These are phyloP conservation scores for Atethmia centrago DNA, from an alignment of 2,888 invertebrate species.

Conservation along the genomic window DNA sequence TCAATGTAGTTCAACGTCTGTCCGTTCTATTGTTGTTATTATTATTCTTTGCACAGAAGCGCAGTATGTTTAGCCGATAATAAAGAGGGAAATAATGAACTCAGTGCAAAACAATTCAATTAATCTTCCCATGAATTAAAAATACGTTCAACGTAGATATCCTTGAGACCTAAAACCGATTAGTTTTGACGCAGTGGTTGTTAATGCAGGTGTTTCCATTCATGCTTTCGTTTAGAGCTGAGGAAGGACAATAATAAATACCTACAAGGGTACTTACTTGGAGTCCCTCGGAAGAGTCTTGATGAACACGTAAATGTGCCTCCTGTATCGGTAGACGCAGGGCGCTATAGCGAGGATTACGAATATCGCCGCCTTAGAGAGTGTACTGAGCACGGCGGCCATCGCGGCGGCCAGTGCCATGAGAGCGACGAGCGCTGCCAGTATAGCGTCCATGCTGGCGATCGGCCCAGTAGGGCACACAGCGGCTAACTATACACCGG, in stretches of 20 bases:
- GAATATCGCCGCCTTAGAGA: slow-evolving; percentile 94
- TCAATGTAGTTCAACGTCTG: slow-evolving; percentile 4
- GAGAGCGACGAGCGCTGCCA: slow-evolving; percentile 88
- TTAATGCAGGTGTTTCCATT: slow-evolving; percentile 57
- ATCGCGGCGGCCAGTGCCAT: slow-evolving; percentile 90
- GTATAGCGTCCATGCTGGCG: slow-evolving; percentile 90
- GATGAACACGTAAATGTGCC: slow-evolving; percentile 91
- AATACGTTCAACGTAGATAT: slow-evolving; percentile 21
- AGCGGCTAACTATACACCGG: slow-evolving; percentile 73
- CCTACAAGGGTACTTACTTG: slow-evolving; percentile 90
- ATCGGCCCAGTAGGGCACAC: slow-evolving; percentile 85
- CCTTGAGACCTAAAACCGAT: slow-evolving; percentile 25
- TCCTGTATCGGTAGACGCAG: slow-evolving; percentile 90
- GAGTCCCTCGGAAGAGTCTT: slow-evolving; percentile 92
- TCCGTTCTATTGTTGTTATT: slow-evolving; percentile 41
- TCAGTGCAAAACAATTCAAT: slow-evolving; percentile 11
- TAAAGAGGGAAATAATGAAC: slow-evolving; percentile 28
- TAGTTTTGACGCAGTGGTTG: slow-evolving; percentile 55
- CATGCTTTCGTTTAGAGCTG: slow-evolving; percentile 31
- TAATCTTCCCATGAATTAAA: slow-evolving; percentile 23
- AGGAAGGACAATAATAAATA: slow-evolving; percentile 44
- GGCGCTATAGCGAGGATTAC: slow-evolving; percentile 90
- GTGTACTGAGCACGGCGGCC: slow-evolving; percentile 91
- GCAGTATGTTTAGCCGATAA: slow-evolving; percentile 21
- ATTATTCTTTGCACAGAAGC: slow-evolving; percentile 30